A percentile compares a stretch with the other conserved stretches of the same genome.
phyloP scores from a whole-genome alignment of 2,888 invertebrate genomes.

The Bhutanitis thaidina region DNA sequence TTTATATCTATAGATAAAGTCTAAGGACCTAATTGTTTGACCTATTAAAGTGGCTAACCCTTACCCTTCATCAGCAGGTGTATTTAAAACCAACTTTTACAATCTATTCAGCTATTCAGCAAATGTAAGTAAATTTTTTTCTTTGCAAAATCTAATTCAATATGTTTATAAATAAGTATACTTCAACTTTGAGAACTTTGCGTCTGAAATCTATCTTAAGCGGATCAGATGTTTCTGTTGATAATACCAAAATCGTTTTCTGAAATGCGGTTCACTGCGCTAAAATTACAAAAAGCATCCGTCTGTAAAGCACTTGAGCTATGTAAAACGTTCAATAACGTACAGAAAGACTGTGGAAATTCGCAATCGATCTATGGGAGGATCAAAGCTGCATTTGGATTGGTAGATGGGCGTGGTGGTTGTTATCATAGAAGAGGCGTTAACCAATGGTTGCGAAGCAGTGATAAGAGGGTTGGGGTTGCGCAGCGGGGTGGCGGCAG shows the following conservation, averaged over 20 bases:
- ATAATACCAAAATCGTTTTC: background rate
- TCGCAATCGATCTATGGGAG: constrained; percentile 73
- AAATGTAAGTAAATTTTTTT: no score
- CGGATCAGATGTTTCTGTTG: background rate
- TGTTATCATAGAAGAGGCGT: constrained; percentile 58
- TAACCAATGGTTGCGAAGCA: constrained; percentile 55
- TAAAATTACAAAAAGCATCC: constrained; percentile 17
- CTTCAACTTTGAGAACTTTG: no score
- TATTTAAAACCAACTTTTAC: no score
- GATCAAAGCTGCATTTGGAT: constrained; percentile 46
- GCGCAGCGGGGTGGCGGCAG: constrained; percentile 63
- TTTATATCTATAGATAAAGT: no score
- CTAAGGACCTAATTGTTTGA: no score
- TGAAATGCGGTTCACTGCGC: background rate
- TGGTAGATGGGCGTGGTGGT: constrained; percentile 71
- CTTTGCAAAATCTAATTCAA: no score
- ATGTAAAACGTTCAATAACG: constrained; percentile 63
- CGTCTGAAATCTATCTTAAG: no score
- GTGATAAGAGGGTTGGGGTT: constrained; percentile 75
- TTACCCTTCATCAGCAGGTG: no score
- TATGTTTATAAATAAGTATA: no score
- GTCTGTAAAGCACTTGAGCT: constrained; percentile 46
- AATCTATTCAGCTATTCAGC: no score
- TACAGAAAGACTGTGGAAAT: constrained; percentile 59
- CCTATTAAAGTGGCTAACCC: no score